Conservation (phyloP, 1,140 invertebrate genomes). For the Hycleus cichorii region DNA sequence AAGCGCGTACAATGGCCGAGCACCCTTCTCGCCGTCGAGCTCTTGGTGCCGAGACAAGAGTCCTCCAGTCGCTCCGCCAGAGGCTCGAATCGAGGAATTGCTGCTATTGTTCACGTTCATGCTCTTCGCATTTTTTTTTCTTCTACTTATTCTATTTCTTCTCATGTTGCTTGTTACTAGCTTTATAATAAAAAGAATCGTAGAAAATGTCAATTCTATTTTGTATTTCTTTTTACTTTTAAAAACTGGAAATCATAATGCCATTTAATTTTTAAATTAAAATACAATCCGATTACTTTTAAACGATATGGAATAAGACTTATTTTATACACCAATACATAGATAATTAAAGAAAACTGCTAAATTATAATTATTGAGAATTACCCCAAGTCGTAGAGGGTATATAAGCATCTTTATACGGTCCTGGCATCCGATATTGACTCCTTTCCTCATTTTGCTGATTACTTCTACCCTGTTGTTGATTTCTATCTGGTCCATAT, state of each 20-base stretch:
- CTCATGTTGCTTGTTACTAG: neutral
- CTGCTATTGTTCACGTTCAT: conserved; percentile 14
- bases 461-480: neutral
- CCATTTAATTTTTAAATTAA: no score
- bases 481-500: no score
- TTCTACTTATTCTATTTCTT: neutral
- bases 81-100: conserved; percentile 16
- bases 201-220: no score
- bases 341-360: no score
- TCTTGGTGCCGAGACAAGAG: conserved; percentile 20
- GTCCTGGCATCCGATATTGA: conserved; percentile 21
- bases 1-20: conserved; percentile 16
- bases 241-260: no score
- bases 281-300: no score
- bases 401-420: conserved; percentile 30
- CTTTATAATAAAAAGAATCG: conserved; percentile 1
- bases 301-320: no score
- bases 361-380: no score
- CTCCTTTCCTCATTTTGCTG: neutral
- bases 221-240: no score
- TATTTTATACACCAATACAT: no score
- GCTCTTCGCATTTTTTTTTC: neutral
- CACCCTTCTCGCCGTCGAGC: conserved; percentile 16
- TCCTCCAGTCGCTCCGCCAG: conserved; percentile 12
- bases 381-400: conserved; percentile 16